A percentile compares a stretch with the other conserved stretches of the same genome.
Evolutionary conservation across 2,797 vertebrate genomes (phyloP).

Genomic region (Neomorphus geoffroyi): DNA sequence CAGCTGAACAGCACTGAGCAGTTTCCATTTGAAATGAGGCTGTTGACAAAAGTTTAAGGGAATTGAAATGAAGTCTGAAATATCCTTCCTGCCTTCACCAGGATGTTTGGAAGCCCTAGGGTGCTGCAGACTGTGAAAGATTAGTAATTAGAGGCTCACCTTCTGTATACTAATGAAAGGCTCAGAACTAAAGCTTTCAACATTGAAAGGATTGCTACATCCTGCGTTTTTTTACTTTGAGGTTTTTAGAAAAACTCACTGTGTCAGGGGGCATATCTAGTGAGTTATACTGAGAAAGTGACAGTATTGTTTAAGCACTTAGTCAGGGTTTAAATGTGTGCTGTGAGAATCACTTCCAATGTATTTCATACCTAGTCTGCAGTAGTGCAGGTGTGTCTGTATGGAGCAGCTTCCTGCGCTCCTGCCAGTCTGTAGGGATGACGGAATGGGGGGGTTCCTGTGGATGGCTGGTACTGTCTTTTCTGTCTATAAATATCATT

Average conservation of each 20-base stretch:
- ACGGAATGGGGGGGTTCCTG: background rate
- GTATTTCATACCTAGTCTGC: rapidly evolving
- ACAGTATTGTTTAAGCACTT: background rate
- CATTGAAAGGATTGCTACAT: constrained; percentile 20
- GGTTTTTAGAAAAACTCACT: constrained; percentile 15
- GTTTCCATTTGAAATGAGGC: constrained; percentile 32
- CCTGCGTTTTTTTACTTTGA: constrained; percentile 29
- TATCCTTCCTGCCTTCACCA: constrained; percentile 66
- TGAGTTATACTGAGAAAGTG: background rate
- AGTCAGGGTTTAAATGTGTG: background rate
- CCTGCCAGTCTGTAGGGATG: background rate
- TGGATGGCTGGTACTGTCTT: background rate
- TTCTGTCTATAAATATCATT: rapidly evolving
- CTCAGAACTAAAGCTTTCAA: constrained; percentile 53
- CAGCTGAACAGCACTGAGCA: constrained; percentile 8
- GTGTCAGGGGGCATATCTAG: constrained; percentile 43
- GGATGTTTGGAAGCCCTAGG: constrained; percentile 65
- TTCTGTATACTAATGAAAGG: constrained; percentile 67
- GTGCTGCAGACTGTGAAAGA: constrained; percentile 61
- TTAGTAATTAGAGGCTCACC: constrained; percentile 65
- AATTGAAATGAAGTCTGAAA: constrained; percentile 65
- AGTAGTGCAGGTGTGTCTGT: no score
- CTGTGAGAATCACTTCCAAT: background rate
- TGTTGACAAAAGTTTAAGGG: constrained; percentile 65
- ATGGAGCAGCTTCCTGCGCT: background rate